phyloP scores from a whole-genome alignment of 2,797 vertebrate genomes.

The Morelia viridis region DNA sequence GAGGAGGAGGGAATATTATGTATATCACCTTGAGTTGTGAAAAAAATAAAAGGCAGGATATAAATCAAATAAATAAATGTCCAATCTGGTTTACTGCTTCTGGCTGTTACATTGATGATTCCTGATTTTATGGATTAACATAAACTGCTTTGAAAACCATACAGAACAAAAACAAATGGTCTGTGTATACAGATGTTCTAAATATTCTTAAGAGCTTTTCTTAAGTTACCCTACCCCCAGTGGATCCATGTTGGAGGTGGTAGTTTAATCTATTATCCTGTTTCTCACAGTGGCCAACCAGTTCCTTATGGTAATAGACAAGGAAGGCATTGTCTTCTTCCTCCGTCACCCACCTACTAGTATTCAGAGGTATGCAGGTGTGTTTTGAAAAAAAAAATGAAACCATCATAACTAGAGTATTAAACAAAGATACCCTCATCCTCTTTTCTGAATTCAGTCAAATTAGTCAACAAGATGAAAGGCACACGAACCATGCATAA shows the following conservation, averaged over 20 bases:
- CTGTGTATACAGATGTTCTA: not conserved
- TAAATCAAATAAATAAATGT: not conserved
- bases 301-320: not conserved
- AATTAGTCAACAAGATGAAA: slow-evolving; percentile 11
- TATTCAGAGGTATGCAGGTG: not conserved
- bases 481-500: slow-evolving; percentile 3
- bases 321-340: not conserved
- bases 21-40: not conserved
- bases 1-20: not conserved
- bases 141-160: not conserved
- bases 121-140: not conserved
- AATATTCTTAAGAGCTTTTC: not conserved
- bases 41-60: not conserved
- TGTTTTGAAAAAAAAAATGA: not conserved
- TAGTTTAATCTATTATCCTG: not conserved
- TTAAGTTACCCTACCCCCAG: not conserved
- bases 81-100: not conserved
- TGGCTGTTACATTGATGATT: not conserved
- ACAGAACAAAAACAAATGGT: not conserved
- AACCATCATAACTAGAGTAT: not conserved
- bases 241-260: not conserved
- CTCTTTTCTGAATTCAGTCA: not conserved
- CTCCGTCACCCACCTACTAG: not conserved
- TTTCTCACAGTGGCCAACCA: not conserved
- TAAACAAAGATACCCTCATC: not conserved